Evolutionary conservation across 2,888 invertebrate species (phyloP).

Genomic region (Zaprionus bogoriensis): DNA sequence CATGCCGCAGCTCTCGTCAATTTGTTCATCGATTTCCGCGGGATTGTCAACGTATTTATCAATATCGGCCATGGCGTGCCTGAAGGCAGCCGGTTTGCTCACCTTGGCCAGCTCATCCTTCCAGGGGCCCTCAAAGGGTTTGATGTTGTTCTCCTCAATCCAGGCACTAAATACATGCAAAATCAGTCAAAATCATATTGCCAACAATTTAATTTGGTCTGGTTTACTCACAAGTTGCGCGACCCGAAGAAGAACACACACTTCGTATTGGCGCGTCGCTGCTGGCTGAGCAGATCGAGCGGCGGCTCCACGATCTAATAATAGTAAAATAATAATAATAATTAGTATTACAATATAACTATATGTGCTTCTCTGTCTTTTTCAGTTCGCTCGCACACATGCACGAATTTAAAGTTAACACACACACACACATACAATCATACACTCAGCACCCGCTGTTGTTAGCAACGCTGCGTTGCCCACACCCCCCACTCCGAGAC

Average conservation of each 20-base stretch:
- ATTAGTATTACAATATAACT: too few species aligned
- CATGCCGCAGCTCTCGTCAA: conserved; percentile 72
- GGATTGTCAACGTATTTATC: conserved; percentile 90
- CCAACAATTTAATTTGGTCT: not conserved
- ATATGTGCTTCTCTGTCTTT: not conserved
- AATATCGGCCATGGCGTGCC: conserved; percentile 91
- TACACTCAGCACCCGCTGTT: conserved; percentile 14
- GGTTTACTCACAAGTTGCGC: conserved; percentile 93
- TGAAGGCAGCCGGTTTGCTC: conserved; percentile 89
- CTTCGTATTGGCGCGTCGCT: conserved; percentile 89
- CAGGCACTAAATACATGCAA: conserved; percentile 87
- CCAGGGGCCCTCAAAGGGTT: conserved; percentile 89
- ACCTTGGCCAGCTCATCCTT: conserved; percentile 90
- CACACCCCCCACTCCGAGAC: not conserved
- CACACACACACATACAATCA: too few species aligned
- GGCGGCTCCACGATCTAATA: conserved; percentile 91
- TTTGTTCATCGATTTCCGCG: conserved; percentile 82
- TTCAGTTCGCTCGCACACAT: too few species aligned
- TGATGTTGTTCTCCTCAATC: conserved; percentile 93
- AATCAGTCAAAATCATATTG: not conserved
- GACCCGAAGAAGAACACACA: conserved; percentile 97
- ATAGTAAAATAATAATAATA: not conserved
- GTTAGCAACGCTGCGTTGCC: conserved; percentile 27
- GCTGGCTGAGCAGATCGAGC: conserved; percentile 88
- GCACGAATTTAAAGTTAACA: conserved; percentile 19